Percentiles rank a stretch among this genome's conserved stretches.
Evolutionary conservation across 2,113 vertebrate genomes (phyloP).

Genomic region (Stigmatopora nigra): DNA sequence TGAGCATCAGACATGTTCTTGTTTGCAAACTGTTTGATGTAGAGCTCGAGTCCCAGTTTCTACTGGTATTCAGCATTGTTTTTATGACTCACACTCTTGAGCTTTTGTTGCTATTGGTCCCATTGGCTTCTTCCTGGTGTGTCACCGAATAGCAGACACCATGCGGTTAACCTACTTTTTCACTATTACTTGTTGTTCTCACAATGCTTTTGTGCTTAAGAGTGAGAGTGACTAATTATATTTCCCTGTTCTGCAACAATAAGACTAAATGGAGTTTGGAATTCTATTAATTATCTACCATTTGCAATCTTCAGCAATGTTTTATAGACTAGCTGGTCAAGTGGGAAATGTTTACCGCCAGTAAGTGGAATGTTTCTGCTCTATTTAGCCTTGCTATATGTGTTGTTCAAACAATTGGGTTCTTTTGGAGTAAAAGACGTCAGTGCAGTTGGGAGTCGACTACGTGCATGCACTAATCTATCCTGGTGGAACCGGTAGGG

Average conservation of each 20-base stretch:
- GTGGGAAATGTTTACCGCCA: constrained; percentile 32
- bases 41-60: constrained; percentile 31
- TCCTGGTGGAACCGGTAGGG: constrained; percentile 14
- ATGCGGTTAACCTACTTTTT: constrained; percentile 25
- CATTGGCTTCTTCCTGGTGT: constrained; percentile 53
- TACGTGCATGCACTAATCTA: constrained; percentile 40
- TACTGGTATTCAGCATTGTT: constrained; percentile 11
- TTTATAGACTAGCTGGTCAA: constrained; percentile 23
- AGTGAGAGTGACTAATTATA: constrained; percentile 13
- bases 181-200: constrained; percentile 13
- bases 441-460: constrained; percentile 28
- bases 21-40: constrained; percentile 6
- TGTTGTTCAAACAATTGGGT: constrained; percentile 53
- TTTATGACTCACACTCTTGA: constrained; percentile 47
- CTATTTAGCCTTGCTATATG: constrained; percentile 64
- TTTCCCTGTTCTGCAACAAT: not conserved
- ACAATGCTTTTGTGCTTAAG: not conserved
- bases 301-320: constrained; percentile 2
- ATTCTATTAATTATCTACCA: constrained; percentile 13
- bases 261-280: constrained; percentile 3
- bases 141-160: constrained; percentile 47
- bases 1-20: not conserved
- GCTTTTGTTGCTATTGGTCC: constrained; percentile 55
- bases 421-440: constrained; percentile 38
- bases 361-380: constrained; percentile 70